Base-by-base conservation (phyloP, 2,888 invertebrate genomes). In the Himalopsyche anomala region DNA sequence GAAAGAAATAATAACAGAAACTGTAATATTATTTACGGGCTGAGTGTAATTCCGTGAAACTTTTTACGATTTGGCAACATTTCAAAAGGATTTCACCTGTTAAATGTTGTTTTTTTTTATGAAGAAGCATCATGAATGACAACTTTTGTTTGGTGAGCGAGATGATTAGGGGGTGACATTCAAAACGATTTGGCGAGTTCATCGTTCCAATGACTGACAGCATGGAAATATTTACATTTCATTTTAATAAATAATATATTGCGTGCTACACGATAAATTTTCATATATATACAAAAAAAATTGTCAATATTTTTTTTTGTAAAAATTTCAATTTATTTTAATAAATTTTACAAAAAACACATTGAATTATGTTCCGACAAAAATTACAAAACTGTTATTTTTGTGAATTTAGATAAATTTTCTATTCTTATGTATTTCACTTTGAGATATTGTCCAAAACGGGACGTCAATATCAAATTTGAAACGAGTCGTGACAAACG, bases 151-250 rank as follows among this genome's bases (percentile, higher is more conserved):
- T 19, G 19, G 19, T 28, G 62, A 62, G 28, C n/a, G 38, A 36
- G 40, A n/a, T 40, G 80, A 80, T 38, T 38, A 80, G 80, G 51
- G 51, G 51, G 38, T n/a, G 80, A 80, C 80, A 80, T 80, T 80
- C 80, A 42, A 38, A 80, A 42, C 17, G 28, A 40, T 28, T n/a
- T 80, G 17, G 38, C 40, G 80, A 80, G 42, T 17, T 80, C 80
- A 36, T 36, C 80, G 80, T 62, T 62, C 62, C 5, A 28, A 62
- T 9, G 19, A 28, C 28, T 62, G 62, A 62, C 28, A 62, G 62
- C 9, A 5, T 62, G 28, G 19, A 9, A 62, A 62, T 62, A 62
- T 62, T 62, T 62, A 62, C 62, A 15, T 19, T 62, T 19, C 28
- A 28, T 8, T 11, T 19, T n/a, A 62, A 15, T 8, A 11, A 62